Percentiles rank a stretch among this genome's conserved stretches.
phyloP scores from a whole-genome alignment of 2,797 vertebrate species.

The Anas bahamensis region DNA sequence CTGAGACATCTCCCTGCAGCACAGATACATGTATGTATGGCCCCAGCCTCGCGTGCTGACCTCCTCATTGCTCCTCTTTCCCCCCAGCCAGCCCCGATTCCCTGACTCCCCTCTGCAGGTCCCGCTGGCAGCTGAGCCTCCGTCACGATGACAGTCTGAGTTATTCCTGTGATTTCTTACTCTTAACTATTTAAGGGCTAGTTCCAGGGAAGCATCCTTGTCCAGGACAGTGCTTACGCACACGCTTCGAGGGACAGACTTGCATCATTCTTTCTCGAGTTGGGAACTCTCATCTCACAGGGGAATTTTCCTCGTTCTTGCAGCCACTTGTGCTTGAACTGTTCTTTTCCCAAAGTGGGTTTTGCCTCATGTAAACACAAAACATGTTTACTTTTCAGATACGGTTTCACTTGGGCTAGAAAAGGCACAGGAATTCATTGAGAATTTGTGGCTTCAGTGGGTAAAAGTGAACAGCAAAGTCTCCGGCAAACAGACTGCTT shows the following conservation, averaged over 20 bases:
- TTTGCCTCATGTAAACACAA: slow-evolving; percentile 51
- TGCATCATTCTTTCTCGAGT: slow-evolving; percentile 53
- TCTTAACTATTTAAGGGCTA: slow-evolving; percentile 2
- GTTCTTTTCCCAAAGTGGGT: slow-evolving; percentile 29
- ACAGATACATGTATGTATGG: neutral
- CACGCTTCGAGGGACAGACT: slow-evolving; percentile 35
- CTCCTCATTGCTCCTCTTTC: neutral
- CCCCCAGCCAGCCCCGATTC: neutral
- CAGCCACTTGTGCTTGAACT: neutral
- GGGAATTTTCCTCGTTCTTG: slow-evolving; percentile 53
- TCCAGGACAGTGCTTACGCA: neutral
- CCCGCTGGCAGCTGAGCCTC: neutral
- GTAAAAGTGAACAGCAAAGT: slow-evolving; percentile 40
- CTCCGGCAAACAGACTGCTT: neutral
- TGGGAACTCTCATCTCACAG: slow-evolving; percentile 46
- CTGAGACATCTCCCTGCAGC: neutral
- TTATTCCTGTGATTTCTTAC: neutral
- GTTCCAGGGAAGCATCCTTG: slow-evolving; percentile 9
- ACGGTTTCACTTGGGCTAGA: slow-evolving; percentile 15
- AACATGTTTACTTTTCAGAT: slow-evolving; percentile 49
- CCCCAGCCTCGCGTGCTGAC: neutral
- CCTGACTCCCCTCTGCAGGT: neutral
- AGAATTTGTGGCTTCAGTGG: slow-evolving; percentile 35
- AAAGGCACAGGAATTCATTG: slow-evolving; percentile 20
- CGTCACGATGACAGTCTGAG: neutral